These are phyloP conservation scores for Clarias batrachus DNA, from an alignment of 2,113 vertebrate species.

Conservation along the genomic window DNA sequence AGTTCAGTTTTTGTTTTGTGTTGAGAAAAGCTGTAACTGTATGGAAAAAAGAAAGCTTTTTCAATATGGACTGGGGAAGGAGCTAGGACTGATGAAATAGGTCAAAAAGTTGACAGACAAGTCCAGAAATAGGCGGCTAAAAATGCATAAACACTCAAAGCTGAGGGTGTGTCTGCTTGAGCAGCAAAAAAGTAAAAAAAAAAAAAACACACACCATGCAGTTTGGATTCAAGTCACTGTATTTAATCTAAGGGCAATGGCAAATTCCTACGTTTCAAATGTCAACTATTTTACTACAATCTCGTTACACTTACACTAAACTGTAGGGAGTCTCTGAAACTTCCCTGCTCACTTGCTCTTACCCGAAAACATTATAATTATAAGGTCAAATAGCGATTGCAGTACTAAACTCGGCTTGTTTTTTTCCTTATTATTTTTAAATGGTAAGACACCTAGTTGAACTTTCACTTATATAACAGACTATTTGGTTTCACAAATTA, in stretches of 20 bases:
- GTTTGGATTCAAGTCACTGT: slow-evolving; percentile 22
- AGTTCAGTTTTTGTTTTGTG: slow-evolving; percentile 13
- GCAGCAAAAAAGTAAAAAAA: slow-evolving; percentile 19
- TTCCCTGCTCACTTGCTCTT: not conserved
- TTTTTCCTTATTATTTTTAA: not conserved
- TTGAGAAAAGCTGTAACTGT: not conserved
- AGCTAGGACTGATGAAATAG: slow-evolving; percentile 28
- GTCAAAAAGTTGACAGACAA: slow-evolving; percentile 38
- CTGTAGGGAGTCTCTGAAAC: not conserved
- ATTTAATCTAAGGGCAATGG: not conserved
- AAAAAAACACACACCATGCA: not conserved
- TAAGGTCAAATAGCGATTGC: not conserved
- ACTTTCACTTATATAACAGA: slow-evolving; percentile 7
- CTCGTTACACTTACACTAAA: slow-evolving; percentile 11
- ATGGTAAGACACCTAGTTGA: not conserved
- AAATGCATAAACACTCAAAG: slow-evolving; percentile 29
- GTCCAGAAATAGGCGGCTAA: slow-evolving; percentile 29
- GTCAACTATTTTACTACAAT: not conserved
- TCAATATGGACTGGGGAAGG: slow-evolving; percentile 8
- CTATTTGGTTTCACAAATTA: slow-evolving; percentile 11
- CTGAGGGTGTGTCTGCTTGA: slow-evolving; percentile 29
- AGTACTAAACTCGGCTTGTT: not conserved
- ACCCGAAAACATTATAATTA: slow-evolving; percentile 13
- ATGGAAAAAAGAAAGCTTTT: slow-evolving; percentile 1
- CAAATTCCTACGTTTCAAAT: not conserved